These are phyloP conservation scores for Rhogogaster chlorosoma DNA, from an alignment of 2,888 invertebrate species.

Conservation along the genomic window DNA sequence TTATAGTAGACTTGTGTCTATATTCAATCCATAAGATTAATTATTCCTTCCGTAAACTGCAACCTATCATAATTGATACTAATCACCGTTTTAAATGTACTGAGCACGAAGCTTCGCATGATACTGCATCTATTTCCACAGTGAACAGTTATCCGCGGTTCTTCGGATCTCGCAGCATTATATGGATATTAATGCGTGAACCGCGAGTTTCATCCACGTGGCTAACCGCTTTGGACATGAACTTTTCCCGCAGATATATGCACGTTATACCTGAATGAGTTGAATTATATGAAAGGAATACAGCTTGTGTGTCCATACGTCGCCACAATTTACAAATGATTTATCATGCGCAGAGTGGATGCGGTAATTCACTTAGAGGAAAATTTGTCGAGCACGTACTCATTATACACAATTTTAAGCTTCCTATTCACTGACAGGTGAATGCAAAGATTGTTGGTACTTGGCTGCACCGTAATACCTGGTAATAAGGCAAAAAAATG, in stretches of 20 bases:
- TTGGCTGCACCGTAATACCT: background rate
- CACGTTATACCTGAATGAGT: background rate
- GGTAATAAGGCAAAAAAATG: slow-evolving; percentile 5
- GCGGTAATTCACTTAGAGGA: background rate
- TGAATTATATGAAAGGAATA: background rate
- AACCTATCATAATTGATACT: background rate
- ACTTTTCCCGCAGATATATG: background rate
- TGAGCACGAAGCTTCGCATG: background rate
- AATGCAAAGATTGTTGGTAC: slow-evolving; percentile 7
- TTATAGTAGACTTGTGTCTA: background rate
- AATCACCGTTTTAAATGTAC: background rate
- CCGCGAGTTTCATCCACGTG: background rate
- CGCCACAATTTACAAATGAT: background rate
- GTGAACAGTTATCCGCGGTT: background rate
- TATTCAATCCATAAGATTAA: background rate
- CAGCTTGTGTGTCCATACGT: background rate
- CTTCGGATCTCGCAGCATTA: background rate
- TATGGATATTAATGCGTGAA: background rate
- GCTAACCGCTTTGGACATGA: background rate
- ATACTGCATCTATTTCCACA: background rate
- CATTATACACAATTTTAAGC: background rate
- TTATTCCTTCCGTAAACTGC: background rate
- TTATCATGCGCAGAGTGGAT: background rate
- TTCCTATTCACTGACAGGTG: slow-evolving; percentile 3
- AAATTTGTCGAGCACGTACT: background rate